A percentile compares a stretch with the other conserved stretches of the same genome.
These are phyloP conservation scores for Diplodus sargus DNA, from an alignment of 2,797 vertebrate species.

Conservation along the genomic window DNA sequence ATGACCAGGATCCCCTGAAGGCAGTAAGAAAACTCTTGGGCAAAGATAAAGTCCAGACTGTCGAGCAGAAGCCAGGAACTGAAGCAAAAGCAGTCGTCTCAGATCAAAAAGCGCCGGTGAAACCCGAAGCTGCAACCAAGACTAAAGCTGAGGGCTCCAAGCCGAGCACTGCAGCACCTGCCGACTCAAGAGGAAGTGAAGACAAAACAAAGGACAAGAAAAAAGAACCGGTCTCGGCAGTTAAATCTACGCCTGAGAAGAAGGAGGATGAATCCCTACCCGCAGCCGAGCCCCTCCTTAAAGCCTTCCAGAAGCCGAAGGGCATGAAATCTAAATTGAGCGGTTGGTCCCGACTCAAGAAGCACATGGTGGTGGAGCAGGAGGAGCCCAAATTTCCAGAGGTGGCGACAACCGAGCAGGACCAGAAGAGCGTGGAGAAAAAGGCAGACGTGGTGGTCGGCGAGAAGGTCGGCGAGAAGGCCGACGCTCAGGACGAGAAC, in stretches of 20 bases:
- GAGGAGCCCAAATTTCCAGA: constrained; percentile 84
- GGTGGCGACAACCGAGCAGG: constrained; percentile 54
- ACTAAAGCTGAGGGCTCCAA: constrained; percentile 44
- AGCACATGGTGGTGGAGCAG: constrained; percentile 91
- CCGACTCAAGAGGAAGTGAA: constrained; percentile 37
- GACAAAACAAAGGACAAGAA: constrained; percentile 53
- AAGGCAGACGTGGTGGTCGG: constrained; percentile 19
- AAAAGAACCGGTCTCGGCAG: constrained; percentile 25
- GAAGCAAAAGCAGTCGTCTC: constrained; percentile 38
- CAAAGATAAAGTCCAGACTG: constrained; percentile 60
- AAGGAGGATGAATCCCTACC: constrained; percentile 53
- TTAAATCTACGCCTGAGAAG: constrained; percentile 44
- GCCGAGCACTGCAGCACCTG: constrained; percentile 17
- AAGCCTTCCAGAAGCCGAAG: constrained; percentile 80
- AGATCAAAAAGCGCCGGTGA: constrained; percentile 43
- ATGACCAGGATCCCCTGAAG: constrained; percentile 61
- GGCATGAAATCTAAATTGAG: constrained; percentile 79
- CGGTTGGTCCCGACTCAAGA: constrained; percentile 93
- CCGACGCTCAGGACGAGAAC: constrained; percentile 18
- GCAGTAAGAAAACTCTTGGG: constrained; percentile 71
- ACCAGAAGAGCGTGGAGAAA: constrained; percentile 50
- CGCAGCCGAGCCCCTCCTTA: constrained; percentile 74
- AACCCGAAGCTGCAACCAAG: constrained; percentile 40
- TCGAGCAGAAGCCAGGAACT: constrained; percentile 42
- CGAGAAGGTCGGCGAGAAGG: neutral